phyloP scores from a whole-genome alignment of 2,888 invertebrate genomes.

The Metacarcinus magister region DNA sequence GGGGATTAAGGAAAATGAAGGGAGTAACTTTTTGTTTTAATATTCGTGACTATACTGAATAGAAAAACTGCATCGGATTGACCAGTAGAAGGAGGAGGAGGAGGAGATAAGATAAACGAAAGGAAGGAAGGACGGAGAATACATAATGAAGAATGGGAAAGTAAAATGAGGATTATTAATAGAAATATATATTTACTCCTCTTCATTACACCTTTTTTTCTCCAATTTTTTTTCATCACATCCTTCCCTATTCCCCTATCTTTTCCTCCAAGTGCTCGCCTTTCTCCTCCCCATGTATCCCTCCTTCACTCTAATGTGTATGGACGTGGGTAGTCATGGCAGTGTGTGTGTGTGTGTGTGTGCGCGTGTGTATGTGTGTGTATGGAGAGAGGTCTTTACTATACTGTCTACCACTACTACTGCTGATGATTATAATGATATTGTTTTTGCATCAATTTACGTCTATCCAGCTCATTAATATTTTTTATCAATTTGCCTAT shows the following conservation, averaged over 20 bases:
- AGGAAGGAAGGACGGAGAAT: background rate
- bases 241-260: background rate
- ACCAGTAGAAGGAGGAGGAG: background rate
- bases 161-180: background rate
- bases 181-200: too few relatives aligned
- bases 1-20: too few relatives aligned
- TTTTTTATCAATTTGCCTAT: background rate
- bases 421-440: background rate
- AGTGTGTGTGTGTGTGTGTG: background rate
- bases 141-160: background rate
- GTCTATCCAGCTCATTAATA: background rate
- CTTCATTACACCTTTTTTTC: too few relatives aligned
- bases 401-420: background rate
- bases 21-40: too few relatives aligned
- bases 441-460: background rate
- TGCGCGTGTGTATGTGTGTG: background rate
- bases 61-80: too few relatives aligned
- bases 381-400: background rate
- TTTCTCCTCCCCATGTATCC: too few relatives aligned
- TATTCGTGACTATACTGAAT: too few relatives aligned
- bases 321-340: background rate
- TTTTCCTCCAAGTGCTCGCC: background rate
- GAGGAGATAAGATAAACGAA: background rate
- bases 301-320: background rate
- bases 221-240: background rate